A percentile compares a stretch with the other conserved stretches of the same genome.
Conservation (phyloP, 2,113 vertebrate species). For the Isurus oxyrinchus region DNA sequence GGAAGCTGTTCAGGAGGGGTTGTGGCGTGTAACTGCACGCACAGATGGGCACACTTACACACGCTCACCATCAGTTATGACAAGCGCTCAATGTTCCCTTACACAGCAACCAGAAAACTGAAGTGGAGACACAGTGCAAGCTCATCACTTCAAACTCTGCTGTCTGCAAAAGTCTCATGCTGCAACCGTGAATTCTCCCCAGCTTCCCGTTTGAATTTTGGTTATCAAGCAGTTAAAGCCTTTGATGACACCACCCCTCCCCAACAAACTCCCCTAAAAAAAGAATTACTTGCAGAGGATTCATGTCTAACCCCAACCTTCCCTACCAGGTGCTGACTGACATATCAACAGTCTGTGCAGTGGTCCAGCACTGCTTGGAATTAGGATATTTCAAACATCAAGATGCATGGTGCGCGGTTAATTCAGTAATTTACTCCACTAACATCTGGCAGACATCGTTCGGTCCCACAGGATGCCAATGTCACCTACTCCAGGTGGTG, state of each 20-base stretch:
- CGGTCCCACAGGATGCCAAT: background rate
- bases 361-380: background rate
- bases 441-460: background rate
- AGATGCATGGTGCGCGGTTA: background rate
- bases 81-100: background rate
- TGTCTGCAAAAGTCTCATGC: background rate
- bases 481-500: background rate
- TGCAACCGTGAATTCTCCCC: background rate
- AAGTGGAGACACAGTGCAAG: too few species aligned
- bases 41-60: background rate
- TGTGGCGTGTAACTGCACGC: background rate
- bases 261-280: background rate
- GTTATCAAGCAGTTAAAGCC: background rate
- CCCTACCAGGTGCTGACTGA: background rate
- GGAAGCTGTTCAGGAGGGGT: background rate
- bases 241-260: background rate
- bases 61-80: background rate
- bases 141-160: background rate
- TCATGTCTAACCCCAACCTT: background rate
- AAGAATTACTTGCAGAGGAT: background rate
- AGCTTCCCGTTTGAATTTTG: background rate
- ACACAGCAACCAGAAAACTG: background rate
- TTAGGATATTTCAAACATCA: background rate
- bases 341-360: background rate
- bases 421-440: slow-evolving; percentile 3